Percentiles rank a stretch among this genome's conserved stretches.
These are phyloP conservation scores for Parnassius mnemosyne DNA, from an alignment of 2,888 invertebrate genomes.

Conservation along the genomic window DNA sequence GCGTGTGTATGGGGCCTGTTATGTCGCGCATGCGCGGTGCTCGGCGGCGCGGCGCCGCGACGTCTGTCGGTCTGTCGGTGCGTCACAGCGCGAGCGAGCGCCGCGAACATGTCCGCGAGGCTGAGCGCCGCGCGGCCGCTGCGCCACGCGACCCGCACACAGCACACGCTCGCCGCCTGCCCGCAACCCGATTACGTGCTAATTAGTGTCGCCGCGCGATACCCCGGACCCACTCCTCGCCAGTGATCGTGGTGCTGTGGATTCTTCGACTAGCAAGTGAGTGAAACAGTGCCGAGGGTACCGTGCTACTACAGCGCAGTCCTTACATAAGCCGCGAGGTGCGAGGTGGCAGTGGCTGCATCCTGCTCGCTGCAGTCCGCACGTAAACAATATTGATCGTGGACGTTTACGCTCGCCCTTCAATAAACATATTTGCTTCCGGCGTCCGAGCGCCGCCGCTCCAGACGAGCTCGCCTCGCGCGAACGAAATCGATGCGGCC, in stretches of 20 bases:
- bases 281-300: constrained; percentile 18
- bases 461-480: background rate
- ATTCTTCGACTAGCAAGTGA: constrained; percentile 15
- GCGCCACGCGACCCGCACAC: constrained; percentile 6
- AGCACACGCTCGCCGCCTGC: constrained; percentile 18
- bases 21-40: constrained; percentile 15
- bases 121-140: constrained; percentile 16
- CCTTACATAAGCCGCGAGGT: constrained; percentile 27
- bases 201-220: constrained; percentile 8
- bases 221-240: constrained; percentile 17
- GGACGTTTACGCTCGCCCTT: constrained; percentile 20
- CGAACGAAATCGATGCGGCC: constrained; percentile 26
- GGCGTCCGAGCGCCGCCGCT: constrained; percentile 15
- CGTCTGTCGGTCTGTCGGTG: constrained; percentile 12
- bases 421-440: constrained; percentile 29
- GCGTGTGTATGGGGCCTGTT: background rate
- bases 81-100: constrained; percentile 23
- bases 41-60: constrained; percentile 15
- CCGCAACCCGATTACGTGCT: constrained; percentile 4
- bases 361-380: constrained; percentile 13
- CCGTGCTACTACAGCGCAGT: constrained; percentile 4
- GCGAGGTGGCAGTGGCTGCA: constrained; percentile 8
- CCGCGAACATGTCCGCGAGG: constrained; percentile 29
- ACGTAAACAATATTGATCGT: constrained; percentile 34
- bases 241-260: constrained; percentile 4